Base-by-base conservation (phyloP, 1,140 invertebrate species). In the Goniozus legneri region DNA sequence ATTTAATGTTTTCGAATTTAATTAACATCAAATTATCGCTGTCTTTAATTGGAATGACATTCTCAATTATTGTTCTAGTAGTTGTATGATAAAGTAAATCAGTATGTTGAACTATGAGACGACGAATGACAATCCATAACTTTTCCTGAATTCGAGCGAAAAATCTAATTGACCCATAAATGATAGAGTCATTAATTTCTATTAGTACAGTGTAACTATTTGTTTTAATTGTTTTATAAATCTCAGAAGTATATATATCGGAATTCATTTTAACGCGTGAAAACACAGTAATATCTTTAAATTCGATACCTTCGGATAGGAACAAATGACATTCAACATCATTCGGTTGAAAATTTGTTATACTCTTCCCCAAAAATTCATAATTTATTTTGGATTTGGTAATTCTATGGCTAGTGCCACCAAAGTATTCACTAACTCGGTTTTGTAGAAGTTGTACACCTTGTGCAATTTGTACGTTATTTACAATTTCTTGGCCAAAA, bases 401-500 rank as follows among this genome's bases (percentile, higher is more conserved):
- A 22, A 24, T 31, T 36, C 3, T 8, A 21, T 19, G 15, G 3
- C 15, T 16, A 27, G 24, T 6, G 12, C 6, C 12, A 27, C 12
- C 12, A 18, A 12, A 7, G 16, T 19, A 22, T n/a, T 21, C 32
- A 21, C 42, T 39, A 8, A 15, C 6, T 38, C 20, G 19, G 47
- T 52, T 45, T 14, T 40, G 22, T 2, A 50, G 21, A 37, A 36
- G 30, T 38, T 56, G 45, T 42, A 50, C 31, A 8, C 51, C 49
- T 33, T 55, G 37, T 16, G 39, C 37, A 35, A 54, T 52, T 32
- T 12, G 38, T 41, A 55, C 22, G 34, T 56, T 41, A 27, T 56
- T 58, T 1, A 50, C 38, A 12, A 59, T 52, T 50, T 62, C 53
- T 54, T 56, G 42, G 12, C 46, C 53, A 43, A 56, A 19, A 27